A percentile compares a stretch with the other conserved stretches of the same genome.
phyloP scores from a whole-genome alignment of 2,888 invertebrate species.

The Micoletzkya japonica region DNA sequence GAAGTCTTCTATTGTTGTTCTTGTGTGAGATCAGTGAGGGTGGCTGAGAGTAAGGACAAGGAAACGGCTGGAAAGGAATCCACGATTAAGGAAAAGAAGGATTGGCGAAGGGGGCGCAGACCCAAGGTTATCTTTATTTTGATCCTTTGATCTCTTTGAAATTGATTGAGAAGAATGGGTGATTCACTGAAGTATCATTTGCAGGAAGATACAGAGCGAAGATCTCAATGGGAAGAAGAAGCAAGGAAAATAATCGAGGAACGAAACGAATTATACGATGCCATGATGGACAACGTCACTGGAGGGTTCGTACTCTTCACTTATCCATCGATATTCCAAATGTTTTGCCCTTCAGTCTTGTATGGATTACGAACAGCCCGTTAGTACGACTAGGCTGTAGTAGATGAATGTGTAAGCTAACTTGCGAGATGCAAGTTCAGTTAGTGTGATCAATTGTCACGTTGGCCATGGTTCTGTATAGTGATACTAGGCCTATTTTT shows the following conservation, averaged over 20 bases:
- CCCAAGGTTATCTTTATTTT: neutral
- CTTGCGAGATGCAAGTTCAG: neutral
- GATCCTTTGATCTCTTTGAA: neutral
- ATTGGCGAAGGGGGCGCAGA: neutral
- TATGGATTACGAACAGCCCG: too few relatives aligned
- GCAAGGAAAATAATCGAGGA: constrained; percentile 14
- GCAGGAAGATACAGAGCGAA: neutral
- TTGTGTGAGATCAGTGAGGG: neutral
- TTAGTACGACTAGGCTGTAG: too few relatives aligned
- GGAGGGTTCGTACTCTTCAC: neutral
- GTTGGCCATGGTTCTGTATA: neutral
- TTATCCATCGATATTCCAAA: too few relatives aligned
- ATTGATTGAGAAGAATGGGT: too few relatives aligned
- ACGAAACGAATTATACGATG: constrained; percentile 16
- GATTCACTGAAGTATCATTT: neutral
- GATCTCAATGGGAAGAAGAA: neutral
- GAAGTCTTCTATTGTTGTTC: too few relatives aligned
- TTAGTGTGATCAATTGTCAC: neutral
- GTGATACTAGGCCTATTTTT: neutral
- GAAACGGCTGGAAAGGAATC: neutral
- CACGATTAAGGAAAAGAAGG: neutral
- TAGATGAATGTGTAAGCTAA: too few relatives aligned
- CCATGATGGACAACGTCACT: constrained; percentile 7
- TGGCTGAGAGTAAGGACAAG: neutral
- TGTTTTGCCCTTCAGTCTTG: too few relatives aligned